Conservation (phyloP, 1,140 invertebrate genomes). For the Camponotus vicinus region DNA sequence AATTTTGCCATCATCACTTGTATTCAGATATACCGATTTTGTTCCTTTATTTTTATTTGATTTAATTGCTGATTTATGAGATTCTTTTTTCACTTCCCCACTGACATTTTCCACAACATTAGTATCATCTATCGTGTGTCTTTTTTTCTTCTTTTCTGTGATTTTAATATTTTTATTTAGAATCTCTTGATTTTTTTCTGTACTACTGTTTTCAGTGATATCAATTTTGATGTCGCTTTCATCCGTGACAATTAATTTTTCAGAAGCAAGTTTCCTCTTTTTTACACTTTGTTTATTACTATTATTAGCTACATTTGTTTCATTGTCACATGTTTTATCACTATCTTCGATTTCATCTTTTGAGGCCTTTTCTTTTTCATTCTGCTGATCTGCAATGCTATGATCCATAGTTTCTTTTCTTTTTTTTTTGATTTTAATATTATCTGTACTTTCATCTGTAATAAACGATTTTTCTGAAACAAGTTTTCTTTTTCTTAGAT, state of each 20-base stretch:
- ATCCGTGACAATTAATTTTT: constrained; percentile 47
- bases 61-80: background rate
- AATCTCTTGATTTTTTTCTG: constrained; percentile 31
- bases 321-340: constrained; percentile 9
- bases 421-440: constrained; percentile 3
- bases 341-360: constrained; percentile 18
- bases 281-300: constrained; percentile 33
- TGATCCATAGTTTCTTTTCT: constrained; percentile 9
- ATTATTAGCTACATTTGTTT: constrained; percentile 14
- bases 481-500: constrained; percentile 15
- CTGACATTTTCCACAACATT: background rate
- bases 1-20: background rate
- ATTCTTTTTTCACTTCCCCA: constrained; percentile 32
- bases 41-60: constrained; percentile 51
- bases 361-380: background rate
- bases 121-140: background rate
- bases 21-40: background rate
- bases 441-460: background rate
- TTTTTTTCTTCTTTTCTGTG: constrained; percentile 31
- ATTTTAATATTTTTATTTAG: constrained; percentile 17
- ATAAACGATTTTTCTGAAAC: background rate
- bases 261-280: constrained; percentile 49
- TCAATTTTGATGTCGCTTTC: constrained; percentile 42
- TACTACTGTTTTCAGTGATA: background rate
- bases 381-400: background rate